These are phyloP conservation scores for Cathartes aura DNA, from an alignment of 2,113 vertebrate species.

Conservation along the genomic window DNA sequence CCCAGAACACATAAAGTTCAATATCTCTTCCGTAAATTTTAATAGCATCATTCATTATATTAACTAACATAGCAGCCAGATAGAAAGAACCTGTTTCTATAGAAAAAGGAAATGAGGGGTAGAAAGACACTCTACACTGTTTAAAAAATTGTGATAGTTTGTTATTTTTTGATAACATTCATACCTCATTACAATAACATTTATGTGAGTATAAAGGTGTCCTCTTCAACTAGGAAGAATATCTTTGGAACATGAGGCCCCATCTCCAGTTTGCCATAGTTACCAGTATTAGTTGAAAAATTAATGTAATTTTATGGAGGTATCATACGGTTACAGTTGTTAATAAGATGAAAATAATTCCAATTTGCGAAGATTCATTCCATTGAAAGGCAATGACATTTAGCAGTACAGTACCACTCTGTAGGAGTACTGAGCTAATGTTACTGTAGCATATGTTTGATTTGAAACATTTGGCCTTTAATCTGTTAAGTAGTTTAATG, in stretches of 20 bases:
- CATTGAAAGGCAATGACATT: neutral
- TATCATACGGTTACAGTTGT: neutral
- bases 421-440: neutral
- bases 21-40: neutral
- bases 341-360: neutral
- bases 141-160: neutral
- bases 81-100: neutral
- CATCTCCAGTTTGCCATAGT: neutral
- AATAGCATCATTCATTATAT: neutral
- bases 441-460: neutral
- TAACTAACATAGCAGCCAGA: neutral
- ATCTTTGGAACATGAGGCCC: neutral
- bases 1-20: neutral
- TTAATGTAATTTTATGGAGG: neutral
- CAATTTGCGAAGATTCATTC: neutral
- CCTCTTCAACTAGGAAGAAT: neutral
- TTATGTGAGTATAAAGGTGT: neutral
- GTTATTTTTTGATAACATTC: neutral
- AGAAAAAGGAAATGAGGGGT: neutral
- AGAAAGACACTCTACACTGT: neutral
- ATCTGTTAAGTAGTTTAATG: neutral
- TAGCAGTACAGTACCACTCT: neutral
- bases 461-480: neutral
- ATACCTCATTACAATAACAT: neutral
- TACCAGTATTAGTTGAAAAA: neutral